Evolutionary conservation across 2,113 vertebrate genomes (phyloP), one percentile per base, ranked within the genome.

Genomic region (Psittacula cyanocephala): DNA sequence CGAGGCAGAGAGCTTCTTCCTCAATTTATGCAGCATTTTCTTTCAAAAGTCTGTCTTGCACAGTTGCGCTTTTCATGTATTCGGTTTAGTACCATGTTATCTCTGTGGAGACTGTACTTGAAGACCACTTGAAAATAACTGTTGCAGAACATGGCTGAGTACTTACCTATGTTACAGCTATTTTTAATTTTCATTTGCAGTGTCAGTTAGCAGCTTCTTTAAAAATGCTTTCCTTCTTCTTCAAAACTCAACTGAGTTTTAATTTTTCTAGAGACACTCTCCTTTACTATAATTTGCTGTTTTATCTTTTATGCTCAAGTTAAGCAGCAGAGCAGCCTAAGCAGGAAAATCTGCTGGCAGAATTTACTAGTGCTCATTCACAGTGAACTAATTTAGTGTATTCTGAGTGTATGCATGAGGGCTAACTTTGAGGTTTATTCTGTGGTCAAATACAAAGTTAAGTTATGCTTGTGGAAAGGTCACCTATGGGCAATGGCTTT

Each of bases 121-220:
- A 96, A 81, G 88, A 70, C 78, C 82, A 62, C 64, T 95, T 93
- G 79, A 95, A 91, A 96, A 82, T 76, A 92, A 69, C 44, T 95
- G 23, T 65, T 88, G 60, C 31, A 71, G 79, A 93, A 70, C 70
- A 39, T 62, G 71, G 22, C n/a, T 2, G 4, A 69, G 16, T 79
- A n/a, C 41, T 93, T 94, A 82, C 64, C 44, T 67, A 4, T 43
- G 8, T 81, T 91, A 49, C 19, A 47, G 22, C 35, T 92, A 70
- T 82, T 79, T 79, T 13, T 1, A 88, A 47, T 86, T 86, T 29
- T 90, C 9, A 37, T 90, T 93, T 94, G 33, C 31, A 33, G 46
- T 91, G 76, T 16, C 65, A 74, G 24, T 89, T 79, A 67, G 28
- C 41, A 71, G 16, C 64, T 64, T 49, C 63, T 72, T 83, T 22